Conservation (phyloP, 2,888 invertebrate genomes). For the Smittia aterrima region DNA sequence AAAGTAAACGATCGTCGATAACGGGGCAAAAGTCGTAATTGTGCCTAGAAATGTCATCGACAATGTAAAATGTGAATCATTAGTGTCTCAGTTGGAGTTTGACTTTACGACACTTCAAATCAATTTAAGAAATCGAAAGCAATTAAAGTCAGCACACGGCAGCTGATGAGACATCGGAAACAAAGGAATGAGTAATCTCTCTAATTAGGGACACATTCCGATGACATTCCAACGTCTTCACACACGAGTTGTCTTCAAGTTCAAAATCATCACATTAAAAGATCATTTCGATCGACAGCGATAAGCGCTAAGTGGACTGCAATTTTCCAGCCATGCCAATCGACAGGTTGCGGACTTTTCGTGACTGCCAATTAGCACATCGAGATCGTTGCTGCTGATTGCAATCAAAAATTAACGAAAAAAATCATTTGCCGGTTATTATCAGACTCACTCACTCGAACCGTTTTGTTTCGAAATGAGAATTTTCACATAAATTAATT, state of each 20-base stretch:
- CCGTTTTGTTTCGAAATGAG: neutral
- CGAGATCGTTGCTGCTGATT: neutral
- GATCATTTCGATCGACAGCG: neutral
- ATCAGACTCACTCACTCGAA: neutral
- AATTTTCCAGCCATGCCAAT: neutral
- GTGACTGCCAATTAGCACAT: neutral
- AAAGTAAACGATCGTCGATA: neutral
- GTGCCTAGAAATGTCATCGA: neutral
- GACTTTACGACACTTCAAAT: too few species aligned
- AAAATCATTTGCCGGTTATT: neutral
- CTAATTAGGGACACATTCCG: neutral
- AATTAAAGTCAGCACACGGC: neutral
- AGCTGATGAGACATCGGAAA: neutral
- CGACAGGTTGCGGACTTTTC: neutral
- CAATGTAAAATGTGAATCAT: neutral
- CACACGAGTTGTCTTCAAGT: neutral
- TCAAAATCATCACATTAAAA: constrained; percentile 1
- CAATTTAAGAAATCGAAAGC: neutral
- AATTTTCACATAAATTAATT: neutral
- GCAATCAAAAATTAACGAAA: neutral
- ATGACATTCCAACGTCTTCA: neutral
- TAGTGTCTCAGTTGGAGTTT: neutral
- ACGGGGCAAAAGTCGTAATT: too few species aligned
- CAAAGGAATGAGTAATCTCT: neutral
- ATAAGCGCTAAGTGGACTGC: neutral